Evolutionary conservation across 2,888 invertebrate species (phyloP).

Genomic region (Ormia ochracea): DNA sequence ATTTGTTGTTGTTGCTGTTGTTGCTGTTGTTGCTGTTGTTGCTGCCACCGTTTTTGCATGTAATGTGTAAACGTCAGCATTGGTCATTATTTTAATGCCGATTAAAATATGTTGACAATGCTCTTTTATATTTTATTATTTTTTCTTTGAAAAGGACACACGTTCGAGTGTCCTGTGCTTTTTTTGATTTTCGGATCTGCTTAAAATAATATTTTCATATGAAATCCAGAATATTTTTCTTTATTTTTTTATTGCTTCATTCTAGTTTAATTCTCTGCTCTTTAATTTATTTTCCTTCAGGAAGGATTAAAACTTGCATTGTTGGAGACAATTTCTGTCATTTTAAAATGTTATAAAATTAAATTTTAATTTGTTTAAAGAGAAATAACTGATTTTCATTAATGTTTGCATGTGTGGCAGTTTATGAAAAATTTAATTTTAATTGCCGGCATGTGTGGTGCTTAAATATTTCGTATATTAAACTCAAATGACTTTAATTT

Average conservation of each 20-base stretch:
- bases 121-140: constrained; percentile 52
- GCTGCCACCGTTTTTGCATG: constrained; percentile 9
- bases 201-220: constrained; percentile 55
- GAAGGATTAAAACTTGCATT: constrained; percentile 31
- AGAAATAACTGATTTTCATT: not conserved
- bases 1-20: not conserved
- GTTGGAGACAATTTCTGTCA: constrained; percentile 44
- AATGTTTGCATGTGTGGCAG: not conserved
- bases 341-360: constrained; percentile 30
- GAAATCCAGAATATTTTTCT: constrained; percentile 40
- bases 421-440: not conserved
- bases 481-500: no score
- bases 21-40: not conserved
- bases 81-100: constrained; percentile 62
- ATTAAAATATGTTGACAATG: constrained; percentile 63
- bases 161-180: constrained; percentile 19
- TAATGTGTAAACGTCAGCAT: constrained; percentile 57
- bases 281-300: not conserved
- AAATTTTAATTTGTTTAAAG: constrained; percentile 42
- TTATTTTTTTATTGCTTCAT: not conserved
- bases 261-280: not conserved
- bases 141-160: not conserved
- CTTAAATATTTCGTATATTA: not conserved
- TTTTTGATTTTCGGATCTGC: constrained; percentile 24
- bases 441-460: not conserved